phyloP scores from a whole-genome alignment of 2,888 invertebrate species.

The Thysanoteuthis rhombus region DNA sequence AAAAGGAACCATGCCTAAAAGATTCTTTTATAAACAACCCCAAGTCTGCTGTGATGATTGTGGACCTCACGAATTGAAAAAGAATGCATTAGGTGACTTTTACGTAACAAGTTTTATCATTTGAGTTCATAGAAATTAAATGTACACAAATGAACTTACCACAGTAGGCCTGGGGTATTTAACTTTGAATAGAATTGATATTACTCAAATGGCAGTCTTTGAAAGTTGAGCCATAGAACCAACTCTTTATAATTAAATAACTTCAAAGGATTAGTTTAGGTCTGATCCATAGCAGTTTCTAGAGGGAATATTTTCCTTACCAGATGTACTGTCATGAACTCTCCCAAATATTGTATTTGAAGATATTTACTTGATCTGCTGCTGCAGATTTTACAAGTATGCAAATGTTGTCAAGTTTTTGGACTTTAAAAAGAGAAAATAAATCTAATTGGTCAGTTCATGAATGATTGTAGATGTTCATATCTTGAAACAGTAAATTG shows the following conservation, averaged over 20 bases:
- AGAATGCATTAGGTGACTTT: background rate
- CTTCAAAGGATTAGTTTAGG: background rate
- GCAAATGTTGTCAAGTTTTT: background rate
- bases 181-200: background rate
- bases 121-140: background rate
- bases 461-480: background rate
- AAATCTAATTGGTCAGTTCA: background rate
- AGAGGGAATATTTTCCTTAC: background rate
- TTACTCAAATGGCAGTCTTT: background rate
- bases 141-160: background rate
- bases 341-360: background rate
- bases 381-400: background rate
- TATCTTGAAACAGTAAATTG: background rate
- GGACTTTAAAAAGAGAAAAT: background rate
- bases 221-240: background rate
- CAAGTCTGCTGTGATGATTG: background rate
- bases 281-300: background rate
- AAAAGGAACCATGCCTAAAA: background rate
- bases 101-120: background rate
- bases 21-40: background rate
- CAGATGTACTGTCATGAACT: background rate
- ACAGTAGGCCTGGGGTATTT: background rate
- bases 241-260: background rate
- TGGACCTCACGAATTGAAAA: background rate
- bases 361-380: background rate